Base-by-base conservation (phyloP, 2,888 invertebrate genomes). In the Cheilosia variabilis region DNA sequence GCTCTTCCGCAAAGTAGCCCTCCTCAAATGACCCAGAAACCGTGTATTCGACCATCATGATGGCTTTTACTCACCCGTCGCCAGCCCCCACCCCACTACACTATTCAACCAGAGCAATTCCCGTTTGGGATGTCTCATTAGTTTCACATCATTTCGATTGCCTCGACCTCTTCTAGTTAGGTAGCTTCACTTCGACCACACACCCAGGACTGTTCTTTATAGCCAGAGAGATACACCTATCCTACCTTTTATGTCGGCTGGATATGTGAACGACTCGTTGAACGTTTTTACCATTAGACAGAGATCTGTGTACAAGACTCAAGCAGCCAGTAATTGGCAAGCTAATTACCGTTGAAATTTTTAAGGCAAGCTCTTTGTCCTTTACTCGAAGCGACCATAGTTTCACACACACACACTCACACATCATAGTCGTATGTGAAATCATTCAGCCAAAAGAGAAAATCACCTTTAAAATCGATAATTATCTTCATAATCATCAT, bases 111-210 rank as follows among this genome's bases (percentile, higher is more conserved):
- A 43, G 31, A 71, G 58, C 41, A 31, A 66, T 73, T 68, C 63
- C 63, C 63, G 50, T 57, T 41, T 27, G 77, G 80, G 43, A 86
- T 68, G 86, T 84, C 81, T 86, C 80, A 81, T 86, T 80, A 80
- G 86, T 80, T 86, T 86, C 81, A 86, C 81, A 86, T 86, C 76
- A 81, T 72, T 86, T 80, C 81, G 52, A 86, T 62, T 41, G 53
- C 31, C 19, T 50, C 27, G 27, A 41, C 52, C 22, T 41, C 57
- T 72, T 10, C 15, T n/a, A 47, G 22, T 4, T 31, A 22, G 22
- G 22, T 22, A 41, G 53, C 15, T 52, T 41, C 27, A 50, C n/a
- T 37, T 19, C 31, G 52, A 34, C 15, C 19, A 19, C 10, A 52
- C 27, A 50, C 58, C 37, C 31, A 63, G 34, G 57, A 58, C 19